Evolutionary conservation across 2,113 vertebrate genomes (phyloP).

Genomic region (Hypomesus transpacificus): DNA sequence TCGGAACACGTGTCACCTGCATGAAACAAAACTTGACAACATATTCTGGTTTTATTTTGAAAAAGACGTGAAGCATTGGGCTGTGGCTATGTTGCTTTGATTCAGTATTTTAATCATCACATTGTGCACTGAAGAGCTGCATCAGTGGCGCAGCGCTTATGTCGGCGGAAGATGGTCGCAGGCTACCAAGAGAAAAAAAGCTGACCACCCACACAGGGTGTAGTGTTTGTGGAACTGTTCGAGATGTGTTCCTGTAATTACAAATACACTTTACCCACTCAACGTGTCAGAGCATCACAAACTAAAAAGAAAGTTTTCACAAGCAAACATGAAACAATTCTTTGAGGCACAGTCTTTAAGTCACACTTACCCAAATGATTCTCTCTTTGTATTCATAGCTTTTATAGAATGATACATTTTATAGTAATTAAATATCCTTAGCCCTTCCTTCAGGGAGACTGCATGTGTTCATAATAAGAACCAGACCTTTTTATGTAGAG

Average conservation of each 20-base stretch:
- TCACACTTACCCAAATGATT: background rate
- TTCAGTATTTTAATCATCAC: background rate
- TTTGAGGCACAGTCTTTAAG: no score
- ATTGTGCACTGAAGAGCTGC: background rate
- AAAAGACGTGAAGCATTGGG: background rate
- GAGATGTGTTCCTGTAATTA: constrained; percentile 3
- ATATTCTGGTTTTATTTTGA: background rate
- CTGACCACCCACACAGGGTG: constrained; percentile 9
- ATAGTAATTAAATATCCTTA: no score
- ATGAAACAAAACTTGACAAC: background rate
- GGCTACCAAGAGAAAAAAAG: background rate
- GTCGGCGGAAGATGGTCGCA: no score
- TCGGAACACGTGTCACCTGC: no score
- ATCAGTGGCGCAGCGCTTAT: no score
- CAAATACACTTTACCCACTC: background rate
- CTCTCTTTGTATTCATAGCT: no score
- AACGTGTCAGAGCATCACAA: background rate
- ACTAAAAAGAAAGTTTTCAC: background rate
- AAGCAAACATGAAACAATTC: background rate
- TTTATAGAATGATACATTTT: no score
- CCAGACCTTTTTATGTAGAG: no score
- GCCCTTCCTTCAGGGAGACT: no score
- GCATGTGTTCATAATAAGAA: no score
- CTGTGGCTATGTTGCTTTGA: no score
- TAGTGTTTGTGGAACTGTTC: background rate